Evolutionary conservation across 1,140 invertebrate genomes (phyloP), one percentile per base, ranked within the genome.

Genomic region (Tetramorium alpestre): DNA sequence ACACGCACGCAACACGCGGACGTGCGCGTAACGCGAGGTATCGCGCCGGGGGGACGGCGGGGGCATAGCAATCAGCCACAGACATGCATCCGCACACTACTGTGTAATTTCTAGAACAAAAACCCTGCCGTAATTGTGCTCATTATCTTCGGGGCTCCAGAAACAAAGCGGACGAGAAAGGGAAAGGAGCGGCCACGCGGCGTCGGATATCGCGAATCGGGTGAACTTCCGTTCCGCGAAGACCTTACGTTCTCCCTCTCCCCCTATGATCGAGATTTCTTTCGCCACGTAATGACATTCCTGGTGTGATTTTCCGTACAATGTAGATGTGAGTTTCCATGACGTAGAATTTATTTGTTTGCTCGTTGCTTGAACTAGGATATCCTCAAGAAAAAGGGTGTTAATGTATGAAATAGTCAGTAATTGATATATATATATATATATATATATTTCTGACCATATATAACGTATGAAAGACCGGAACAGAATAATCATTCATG

Each of bases 41-140:
- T 88, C 89, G 86, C 89, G 89, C 81, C 80, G 80, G 49, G 64
- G 85, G 82, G 87, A 90, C 76, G 87, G 58, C 86, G 77, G 88
- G 80, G 89, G 91, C 88, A 90, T 92, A 91, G 93, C 93, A 94
- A 94, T 94, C 94, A 94, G 90, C 89, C 86, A 82, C 92, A 91
- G 89, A 92, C 93, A 94, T 92, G 92, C 93, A 93, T 92, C 90
- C 93, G 87, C 81, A 80, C 91, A 91, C 89, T 85, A 92, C 92
- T 91, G 90, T 91, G 90, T 94, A 92, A 94, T 94, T 94, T 94
- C 90, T 89, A 91, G 90, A 93, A 94, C 93, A 94, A 94, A 94
- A 94, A 94, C 89, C 84, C 49, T n/a, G 49, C 73, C 91, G 89
- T 94, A 94, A 94, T 94, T 94, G 93, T 93, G 93, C 93, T 94